These are phyloP conservation scores for Rallus crepitans DNA, from an alignment of 2,797 vertebrate genomes.

Conservation along the genomic window DNA sequence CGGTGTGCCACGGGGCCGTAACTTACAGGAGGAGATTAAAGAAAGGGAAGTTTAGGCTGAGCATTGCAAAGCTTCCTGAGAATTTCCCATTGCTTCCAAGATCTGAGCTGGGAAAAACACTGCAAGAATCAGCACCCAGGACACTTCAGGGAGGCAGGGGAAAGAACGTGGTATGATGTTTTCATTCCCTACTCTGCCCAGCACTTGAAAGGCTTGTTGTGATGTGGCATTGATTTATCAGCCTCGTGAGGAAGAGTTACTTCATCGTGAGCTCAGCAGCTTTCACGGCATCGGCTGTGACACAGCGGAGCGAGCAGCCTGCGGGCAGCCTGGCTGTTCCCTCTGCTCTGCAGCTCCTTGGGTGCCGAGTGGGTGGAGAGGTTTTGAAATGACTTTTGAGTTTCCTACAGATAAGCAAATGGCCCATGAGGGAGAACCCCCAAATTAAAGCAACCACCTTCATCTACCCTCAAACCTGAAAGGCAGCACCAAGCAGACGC, in stretches of 20 bases:
- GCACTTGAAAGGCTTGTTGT: neutral
- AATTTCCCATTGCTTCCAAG: neutral
- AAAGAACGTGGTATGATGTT: fast-evolving
- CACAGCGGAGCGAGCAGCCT: neutral
- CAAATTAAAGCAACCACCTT: neutral
- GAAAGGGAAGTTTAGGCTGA: conserved; percentile 51
- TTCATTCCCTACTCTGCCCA: neutral
- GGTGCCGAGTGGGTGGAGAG: neutral
- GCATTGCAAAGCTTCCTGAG: neutral
- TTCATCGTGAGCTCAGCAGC: neutral
- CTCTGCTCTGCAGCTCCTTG: neutral
- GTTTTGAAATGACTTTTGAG: neutral
- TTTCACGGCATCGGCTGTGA: neutral
- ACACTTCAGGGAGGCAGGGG: neutral
- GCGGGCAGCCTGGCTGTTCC: neutral
- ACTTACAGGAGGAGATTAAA: conserved; percentile 12
- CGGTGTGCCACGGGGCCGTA: neutral
- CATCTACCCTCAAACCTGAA: neutral
- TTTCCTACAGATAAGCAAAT: neutral
- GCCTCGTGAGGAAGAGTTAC: neutral
- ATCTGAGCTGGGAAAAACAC: neutral
- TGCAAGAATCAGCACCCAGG: neutral
- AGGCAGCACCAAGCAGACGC: neutral
- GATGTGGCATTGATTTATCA: neutral
- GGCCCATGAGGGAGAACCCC: neutral